Evolutionary conservation across 2,888 invertebrate species (phyloP).

Genomic region (Drosophila niveifrons): DNA sequence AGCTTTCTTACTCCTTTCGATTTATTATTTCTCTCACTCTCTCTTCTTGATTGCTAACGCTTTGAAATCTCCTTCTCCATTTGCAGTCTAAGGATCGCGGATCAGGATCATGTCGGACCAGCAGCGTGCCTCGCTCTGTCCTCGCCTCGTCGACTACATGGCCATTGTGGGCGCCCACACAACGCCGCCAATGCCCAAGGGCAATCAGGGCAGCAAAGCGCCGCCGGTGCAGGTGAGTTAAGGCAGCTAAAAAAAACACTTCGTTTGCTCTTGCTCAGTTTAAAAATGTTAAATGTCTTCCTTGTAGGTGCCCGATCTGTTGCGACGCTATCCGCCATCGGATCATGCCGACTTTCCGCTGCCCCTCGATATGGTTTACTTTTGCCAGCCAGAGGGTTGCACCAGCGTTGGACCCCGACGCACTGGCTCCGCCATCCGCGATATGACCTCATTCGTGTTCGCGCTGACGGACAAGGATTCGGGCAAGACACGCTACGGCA

Average conservation of each 20-base stretch:
- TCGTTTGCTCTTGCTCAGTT: background rate
- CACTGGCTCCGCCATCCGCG: constrained; percentile 90
- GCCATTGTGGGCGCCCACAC: constrained; percentile 97
- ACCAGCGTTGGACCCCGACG: constrained; percentile 95
- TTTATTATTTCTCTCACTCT: no score
- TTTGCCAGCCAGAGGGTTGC: constrained; percentile 99
- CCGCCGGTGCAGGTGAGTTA: constrained; percentile 91
- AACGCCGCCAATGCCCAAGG: constrained; percentile 87
- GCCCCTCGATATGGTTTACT: constrained; percentile 99
- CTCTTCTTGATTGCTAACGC: no score
- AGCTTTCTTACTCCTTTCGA: no score
- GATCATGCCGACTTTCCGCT: constrained; percentile 99
- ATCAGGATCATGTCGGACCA: constrained; percentile 86
- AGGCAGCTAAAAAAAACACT: background rate
- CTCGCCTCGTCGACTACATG: constrained; percentile 97
- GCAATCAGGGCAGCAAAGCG: constrained; percentile 87
- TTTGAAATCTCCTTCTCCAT: no score
- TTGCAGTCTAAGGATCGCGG: no score
- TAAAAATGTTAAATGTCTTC: background rate
- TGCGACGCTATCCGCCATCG: constrained; percentile 97
- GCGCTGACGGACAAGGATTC: constrained; percentile 99
- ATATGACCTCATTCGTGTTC: constrained; percentile 98
- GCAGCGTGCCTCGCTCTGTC: constrained; percentile 93
- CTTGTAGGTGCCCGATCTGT: constrained; percentile 94
- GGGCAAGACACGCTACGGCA: constrained; percentile 96